Evolutionary conservation across 2,888 invertebrate species (phyloP), one percentile per base, ranked within the genome.

Genomic region (Meta bourneti): DNA sequence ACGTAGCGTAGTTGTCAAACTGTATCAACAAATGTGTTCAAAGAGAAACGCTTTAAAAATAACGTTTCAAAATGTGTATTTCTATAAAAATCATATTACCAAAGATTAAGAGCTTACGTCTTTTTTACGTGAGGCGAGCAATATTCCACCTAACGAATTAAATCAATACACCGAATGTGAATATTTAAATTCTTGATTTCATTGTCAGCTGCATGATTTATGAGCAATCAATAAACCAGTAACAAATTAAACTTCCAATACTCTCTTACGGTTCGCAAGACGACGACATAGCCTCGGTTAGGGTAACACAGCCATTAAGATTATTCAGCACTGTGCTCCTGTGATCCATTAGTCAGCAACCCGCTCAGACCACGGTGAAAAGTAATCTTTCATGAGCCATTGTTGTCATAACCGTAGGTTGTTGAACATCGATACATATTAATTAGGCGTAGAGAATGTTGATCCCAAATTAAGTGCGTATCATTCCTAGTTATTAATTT

Each of bases 361-460:
- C 49, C 54, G 61, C 61, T 34, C 54, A 79, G 79, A 6, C 78
- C 51, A 16, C 8, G 34, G 48, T 82, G 70, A 51, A 90, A 86
- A 77, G 90, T 82, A 87, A 91, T 91, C 81, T 82, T 86, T 91
- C 91, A 91, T 74, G 16, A 34, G 19, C 19, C 72, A 61, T 74
- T 82, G 83, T 91, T 91, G 83, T 91, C 87, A 78, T 52, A 77
- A 77, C 77, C 75, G 82, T 74, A 77, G 79, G 79, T 83, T 91
- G 91, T 83, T 86, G 72, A 87, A 87, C 87, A 91, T 83, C 91
- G 91, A 91, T 87, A 83, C 83, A 91, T 87, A 78, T 83, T 91
- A 87, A 91, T 91, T 91, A 88, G 74, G 86, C 54, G 20, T 20
- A 71, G 48, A 61, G 82, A 91, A 79, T 75, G 69, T 51, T 61